A percentile compares a stretch with the other conserved stretches of the same genome.
These are phyloP conservation scores for Scomber colias DNA, from an alignment of 2,113 vertebrate genomes.

Conservation along the genomic window DNA sequence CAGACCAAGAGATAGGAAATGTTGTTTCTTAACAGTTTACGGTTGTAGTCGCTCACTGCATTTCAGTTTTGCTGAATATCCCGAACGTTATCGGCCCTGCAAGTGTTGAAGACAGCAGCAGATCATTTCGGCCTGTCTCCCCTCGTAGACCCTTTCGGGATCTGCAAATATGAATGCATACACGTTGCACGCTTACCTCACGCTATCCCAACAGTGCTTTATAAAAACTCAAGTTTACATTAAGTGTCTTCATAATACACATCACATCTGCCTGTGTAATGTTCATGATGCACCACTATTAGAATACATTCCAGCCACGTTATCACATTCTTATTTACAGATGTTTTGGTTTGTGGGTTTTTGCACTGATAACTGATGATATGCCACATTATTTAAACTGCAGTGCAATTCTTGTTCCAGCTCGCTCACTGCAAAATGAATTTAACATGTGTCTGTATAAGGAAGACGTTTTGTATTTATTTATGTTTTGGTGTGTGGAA, in stretches of 20 bases:
- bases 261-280: slow-evolving; percentile 42
- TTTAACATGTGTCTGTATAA: slow-evolving; percentile 50
- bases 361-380: slow-evolving; percentile 72
- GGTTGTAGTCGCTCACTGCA: slow-evolving; percentile 42
- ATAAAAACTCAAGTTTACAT: slow-evolving; percentile 57
- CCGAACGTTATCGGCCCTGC: slow-evolving; percentile 7
- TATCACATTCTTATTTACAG: slow-evolving; percentile 25
- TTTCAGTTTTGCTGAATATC: slow-evolving; percentile 43
- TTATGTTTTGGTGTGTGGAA: slow-evolving; percentile 52
- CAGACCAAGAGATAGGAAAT: slow-evolving; percentile 23
- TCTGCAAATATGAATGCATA: slow-evolving; percentile 1
- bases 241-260: slow-evolving; percentile 41
- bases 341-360: slow-evolving; percentile 35
- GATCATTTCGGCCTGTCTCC: not conserved
- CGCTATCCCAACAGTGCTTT: slow-evolving; percentile 62
- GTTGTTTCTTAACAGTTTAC: slow-evolving; percentile 2
- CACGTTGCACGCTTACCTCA: slow-evolving; percentile 58
- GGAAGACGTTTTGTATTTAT: slow-evolving; percentile 69
- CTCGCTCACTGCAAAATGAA: slow-evolving; percentile 52
- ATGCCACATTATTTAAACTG: slow-evolving; percentile 66
- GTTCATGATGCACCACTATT: slow-evolving; percentile 27
- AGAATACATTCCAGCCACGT: slow-evolving; percentile 61
- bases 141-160: not conserved
- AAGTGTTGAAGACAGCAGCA: not conserved
- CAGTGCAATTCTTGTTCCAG: slow-evolving; percentile 43